Conservation (phyloP, 2,113 vertebrate genomes). For the Rhinoderma darwinii region DNA sequence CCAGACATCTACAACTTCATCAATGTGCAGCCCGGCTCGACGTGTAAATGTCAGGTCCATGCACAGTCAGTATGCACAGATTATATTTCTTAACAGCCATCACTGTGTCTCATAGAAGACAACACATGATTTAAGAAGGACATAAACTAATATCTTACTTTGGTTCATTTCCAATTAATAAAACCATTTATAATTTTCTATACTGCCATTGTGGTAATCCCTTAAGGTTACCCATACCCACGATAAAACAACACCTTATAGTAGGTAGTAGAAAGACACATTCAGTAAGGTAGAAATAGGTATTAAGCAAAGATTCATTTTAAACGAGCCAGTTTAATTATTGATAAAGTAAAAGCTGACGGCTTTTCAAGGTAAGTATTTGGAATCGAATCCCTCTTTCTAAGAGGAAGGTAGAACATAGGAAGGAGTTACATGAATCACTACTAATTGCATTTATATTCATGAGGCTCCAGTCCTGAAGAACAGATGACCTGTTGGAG, state of each 20-base stretch:
- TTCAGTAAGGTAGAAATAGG: neutral
- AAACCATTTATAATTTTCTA: neutral
- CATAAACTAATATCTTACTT: neutral
- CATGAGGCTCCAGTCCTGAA: slow-evolving; percentile 39
- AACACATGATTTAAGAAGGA: too few relatives aligned
- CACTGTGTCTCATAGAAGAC: too few relatives aligned
- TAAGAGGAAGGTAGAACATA: neutral
- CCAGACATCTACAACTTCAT: neutral
- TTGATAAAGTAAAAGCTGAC: slow-evolving; percentile 26
- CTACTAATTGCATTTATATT: slow-evolving; percentile 52
- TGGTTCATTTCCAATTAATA: neutral
- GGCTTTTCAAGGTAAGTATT: slow-evolving; percentile 23
- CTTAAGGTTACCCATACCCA: neutral
- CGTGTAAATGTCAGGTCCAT: too few relatives aligned
- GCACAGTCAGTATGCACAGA: neutral
- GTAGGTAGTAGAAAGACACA: neutral
- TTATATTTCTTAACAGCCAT: neutral
- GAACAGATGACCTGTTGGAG: slow-evolving; percentile 24
- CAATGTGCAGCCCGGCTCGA: neutral
- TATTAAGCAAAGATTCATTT: slow-evolving; percentile 19
- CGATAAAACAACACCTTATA: neutral
- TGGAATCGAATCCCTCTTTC: slow-evolving; percentile 38
- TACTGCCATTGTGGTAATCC: neutral
- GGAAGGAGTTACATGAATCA: slow-evolving; percentile 46
- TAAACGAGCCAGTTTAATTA: slow-evolving; percentile 40